phyloP scores from a whole-genome alignment of 2,888 invertebrate species.

The Mayetiola destructor region DNA sequence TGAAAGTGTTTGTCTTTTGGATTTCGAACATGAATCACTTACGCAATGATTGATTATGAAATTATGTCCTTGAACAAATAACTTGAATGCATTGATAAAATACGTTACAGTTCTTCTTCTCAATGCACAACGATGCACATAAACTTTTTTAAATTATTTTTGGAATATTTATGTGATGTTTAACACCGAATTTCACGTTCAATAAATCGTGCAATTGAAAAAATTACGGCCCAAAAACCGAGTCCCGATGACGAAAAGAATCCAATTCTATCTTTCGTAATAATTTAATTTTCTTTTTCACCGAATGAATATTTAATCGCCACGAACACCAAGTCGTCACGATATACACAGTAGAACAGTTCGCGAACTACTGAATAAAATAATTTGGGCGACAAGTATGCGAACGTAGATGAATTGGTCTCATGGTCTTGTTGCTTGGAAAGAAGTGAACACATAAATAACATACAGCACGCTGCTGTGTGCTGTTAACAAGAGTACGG shows the following conservation, averaged over 20 bases:
- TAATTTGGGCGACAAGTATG: not conserved
- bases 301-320: not conserved
- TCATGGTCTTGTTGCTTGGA: not conserved
- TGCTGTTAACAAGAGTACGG: not conserved
- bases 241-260: not conserved
- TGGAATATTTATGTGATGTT: no score
- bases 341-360: slow-evolving; percentile 15
- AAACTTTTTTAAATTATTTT: no score
- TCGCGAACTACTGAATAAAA: slow-evolving; percentile 14
- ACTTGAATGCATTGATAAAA: not conserved
- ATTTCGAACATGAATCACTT: not conserved
- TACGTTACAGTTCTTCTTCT: not conserved
- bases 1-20: no score
- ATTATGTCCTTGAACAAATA: slow-evolving; percentile 3
- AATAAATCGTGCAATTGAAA: no score
- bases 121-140: no score
- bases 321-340: not conserved
- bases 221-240: no score
- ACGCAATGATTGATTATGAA: slow-evolving; percentile 9
- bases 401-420: not conserved
- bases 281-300: not conserved
- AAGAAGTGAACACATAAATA: no score
- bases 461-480: not conserved
- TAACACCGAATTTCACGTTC: no score
- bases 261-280: not conserved